These are phyloP conservation scores for Enteromius argenteus DNA, from an alignment of 2,797 vertebrate species.

Conservation along the genomic window DNA sequence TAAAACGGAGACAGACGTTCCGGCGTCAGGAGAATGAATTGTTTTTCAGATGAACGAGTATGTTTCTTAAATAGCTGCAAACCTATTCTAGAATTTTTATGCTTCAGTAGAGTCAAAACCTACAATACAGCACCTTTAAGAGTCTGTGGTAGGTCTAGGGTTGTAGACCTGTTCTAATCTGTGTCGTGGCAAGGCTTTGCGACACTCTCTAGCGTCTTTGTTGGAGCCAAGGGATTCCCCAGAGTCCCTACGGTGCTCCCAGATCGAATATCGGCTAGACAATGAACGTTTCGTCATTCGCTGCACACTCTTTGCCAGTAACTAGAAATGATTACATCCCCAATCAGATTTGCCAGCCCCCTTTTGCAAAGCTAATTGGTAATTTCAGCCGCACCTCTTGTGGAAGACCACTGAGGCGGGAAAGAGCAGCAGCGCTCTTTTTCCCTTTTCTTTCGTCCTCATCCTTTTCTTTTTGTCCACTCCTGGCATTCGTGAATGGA, in stretches of 20 bases:
- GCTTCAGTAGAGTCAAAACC: too few relatives aligned
- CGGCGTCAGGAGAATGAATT: too few relatives aligned
- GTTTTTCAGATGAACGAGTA: too few relatives aligned
- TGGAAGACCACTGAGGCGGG: constrained; percentile 80
- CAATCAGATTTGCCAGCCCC: constrained; percentile 85
- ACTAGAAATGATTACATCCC: constrained; percentile 83
- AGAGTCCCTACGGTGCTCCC: constrained; percentile 63
- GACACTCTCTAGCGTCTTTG: constrained; percentile 63
- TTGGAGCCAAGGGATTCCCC: constrained; percentile 73
- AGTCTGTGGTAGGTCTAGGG: constrained; percentile 37
- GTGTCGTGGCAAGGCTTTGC: constrained; percentile 49
- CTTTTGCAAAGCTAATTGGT: constrained; percentile 87
- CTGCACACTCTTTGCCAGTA: constrained; percentile 79
- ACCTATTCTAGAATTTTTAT: too few relatives aligned
- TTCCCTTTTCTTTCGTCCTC: constrained; percentile 34
- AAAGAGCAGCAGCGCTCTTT: constrained; percentile 83
- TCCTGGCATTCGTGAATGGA: constrained; percentile 76
- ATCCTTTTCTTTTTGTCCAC: constrained; percentile 51
- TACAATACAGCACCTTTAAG: neutral
- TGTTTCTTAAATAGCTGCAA: too few relatives aligned
- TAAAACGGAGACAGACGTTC: too few relatives aligned
- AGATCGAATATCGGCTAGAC: constrained; percentile 84
- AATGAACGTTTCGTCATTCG: constrained; percentile 84
- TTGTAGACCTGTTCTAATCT: constrained; percentile 49
- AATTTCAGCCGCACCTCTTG: constrained; percentile 86